phyloP scores from a whole-genome alignment of 2,797 vertebrate species.

The Enteromius anoplus region DNA sequence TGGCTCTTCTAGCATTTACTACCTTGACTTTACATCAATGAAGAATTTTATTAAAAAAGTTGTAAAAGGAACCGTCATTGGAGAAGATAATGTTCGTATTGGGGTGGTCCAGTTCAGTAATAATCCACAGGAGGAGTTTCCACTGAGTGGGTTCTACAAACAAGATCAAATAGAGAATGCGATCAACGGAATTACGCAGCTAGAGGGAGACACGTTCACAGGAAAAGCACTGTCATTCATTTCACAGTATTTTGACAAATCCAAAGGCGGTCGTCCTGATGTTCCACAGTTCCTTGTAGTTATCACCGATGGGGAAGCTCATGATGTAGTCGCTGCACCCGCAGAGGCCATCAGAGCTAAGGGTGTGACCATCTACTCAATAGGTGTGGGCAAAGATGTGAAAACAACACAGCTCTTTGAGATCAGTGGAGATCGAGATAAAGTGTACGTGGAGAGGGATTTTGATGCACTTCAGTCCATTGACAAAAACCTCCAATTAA shows the following conservation, averaged over 20 bases:
- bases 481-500: slow-evolving; percentile 77
- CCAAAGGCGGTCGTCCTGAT: slow-evolving; percentile 64
- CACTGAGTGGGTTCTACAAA: slow-evolving; percentile 67
- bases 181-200: slow-evolving; percentile 66
- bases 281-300: slow-evolving; percentile 80
- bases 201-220: slow-evolving; percentile 68
- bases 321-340: slow-evolving; percentile 74
- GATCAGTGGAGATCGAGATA: slow-evolving; percentile 74
- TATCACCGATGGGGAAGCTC: slow-evolving; percentile 82
- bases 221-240: slow-evolving; percentile 74
- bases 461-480: slow-evolving; percentile 77
- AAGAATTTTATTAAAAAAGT: slow-evolving; percentile 77
- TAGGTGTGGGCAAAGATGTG: slow-evolving; percentile 76
- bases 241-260: slow-evolving; percentile 60
- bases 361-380: slow-evolving; percentile 78
- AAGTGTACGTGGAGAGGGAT: slow-evolving; percentile 70
- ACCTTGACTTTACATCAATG: slow-evolving; percentile 72
- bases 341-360: slow-evolving; percentile 75
- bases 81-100: slow-evolving; percentile 74
- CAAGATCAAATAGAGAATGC: slow-evolving; percentile 59
- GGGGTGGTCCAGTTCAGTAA: slow-evolving; percentile 83
- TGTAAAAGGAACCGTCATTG: slow-evolving; percentile 73
- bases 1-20: slow-evolving; percentile 77
- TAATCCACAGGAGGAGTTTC: slow-evolving; percentile 67
- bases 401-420: slow-evolving; percentile 77